Evolutionary conservation across 1,140 invertebrate genomes (phyloP).

Genomic region (Drosophila leontia): DNA sequence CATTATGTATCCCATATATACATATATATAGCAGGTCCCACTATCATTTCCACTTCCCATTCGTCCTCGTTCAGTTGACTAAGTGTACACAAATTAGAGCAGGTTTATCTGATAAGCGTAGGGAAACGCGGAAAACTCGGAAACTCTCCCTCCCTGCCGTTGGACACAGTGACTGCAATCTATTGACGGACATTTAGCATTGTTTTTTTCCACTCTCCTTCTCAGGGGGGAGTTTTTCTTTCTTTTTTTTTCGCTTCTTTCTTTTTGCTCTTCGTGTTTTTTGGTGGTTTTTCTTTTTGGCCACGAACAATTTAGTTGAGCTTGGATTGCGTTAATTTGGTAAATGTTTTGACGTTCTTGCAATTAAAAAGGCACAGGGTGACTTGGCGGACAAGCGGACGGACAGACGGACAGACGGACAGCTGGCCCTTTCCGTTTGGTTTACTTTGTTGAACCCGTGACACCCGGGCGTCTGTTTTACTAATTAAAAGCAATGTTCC

Average conservation of each 20-base stretch:
- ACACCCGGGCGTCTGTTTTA: slow-evolving; percentile 73
- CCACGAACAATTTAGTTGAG: slow-evolving; percentile 66
- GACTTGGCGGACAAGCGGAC: slow-evolving; percentile 34
- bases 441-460: slow-evolving; percentile 65
- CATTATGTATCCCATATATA: slow-evolving; percentile 33
- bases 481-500: slow-evolving; percentile 82
- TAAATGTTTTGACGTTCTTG: slow-evolving; percentile 81
- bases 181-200: slow-evolving; percentile 70
- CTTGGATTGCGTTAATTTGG: slow-evolving; percentile 80
- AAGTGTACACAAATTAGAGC: slow-evolving; percentile 84
- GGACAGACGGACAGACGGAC: slow-evolving; percentile 12
- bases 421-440: slow-evolving; percentile 60
- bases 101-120: slow-evolving; percentile 78
- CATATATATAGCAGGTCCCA: slow-evolving; percentile 26
- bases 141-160: slow-evolving; percentile 3
- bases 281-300: slow-evolving; percentile 42
- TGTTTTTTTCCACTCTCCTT: slow-evolving; percentile 19
- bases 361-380: slow-evolving; percentile 78
- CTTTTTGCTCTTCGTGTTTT: slow-evolving; percentile 47
- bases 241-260: slow-evolving; percentile 48
- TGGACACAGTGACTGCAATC: slow-evolving; percentile 49
- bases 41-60: slow-evolving; percentile 34
- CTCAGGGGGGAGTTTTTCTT: not conserved
- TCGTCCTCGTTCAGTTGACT: slow-evolving; percentile 48
- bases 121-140: slow-evolving; percentile 27